Evolutionary conservation across 2,888 invertebrate species (phyloP).

Genomic region (Drosophila borealis): DNA sequence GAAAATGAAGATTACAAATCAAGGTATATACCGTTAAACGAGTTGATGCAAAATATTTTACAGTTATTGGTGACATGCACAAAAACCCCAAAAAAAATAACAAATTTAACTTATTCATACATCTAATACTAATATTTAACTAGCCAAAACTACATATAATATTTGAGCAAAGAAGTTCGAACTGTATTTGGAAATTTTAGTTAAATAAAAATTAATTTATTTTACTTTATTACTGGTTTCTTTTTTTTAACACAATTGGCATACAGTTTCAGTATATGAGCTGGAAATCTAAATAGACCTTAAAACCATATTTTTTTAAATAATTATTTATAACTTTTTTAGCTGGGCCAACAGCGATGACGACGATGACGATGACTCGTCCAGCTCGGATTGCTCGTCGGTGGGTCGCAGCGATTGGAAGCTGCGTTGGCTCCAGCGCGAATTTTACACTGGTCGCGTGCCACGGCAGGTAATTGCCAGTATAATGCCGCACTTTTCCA

Average conservation of each 20-base stretch:
- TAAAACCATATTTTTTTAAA: not conserved
- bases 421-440: conserved; percentile 85
- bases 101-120: conserved; percentile 1
- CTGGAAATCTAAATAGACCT: not conserved
- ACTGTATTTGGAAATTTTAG: not conserved
- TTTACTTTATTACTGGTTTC: conserved; percentile 1
- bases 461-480: conserved; percentile 78
- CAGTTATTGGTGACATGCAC: not conserved
- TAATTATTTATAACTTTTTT: conserved; percentile 12
- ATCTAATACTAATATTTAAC: not conserved
- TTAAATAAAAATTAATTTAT: conserved; percentile 6
- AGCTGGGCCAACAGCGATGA: conserved; percentile 58
- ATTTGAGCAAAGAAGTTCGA: not conserved
- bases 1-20: conserved; percentile 46
- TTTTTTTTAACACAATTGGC: not conserved
- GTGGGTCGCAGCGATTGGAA: conserved; percentile 88
- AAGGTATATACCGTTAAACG: conserved; percentile 26
- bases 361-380: conserved; percentile 62
- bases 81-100: not conserved
- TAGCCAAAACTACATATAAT: not conserved
- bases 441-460: conserved; percentile 71
- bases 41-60: not conserved
- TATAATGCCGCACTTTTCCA: conserved; percentile 84
- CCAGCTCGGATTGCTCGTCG: conserved; percentile 80
- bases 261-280: not conserved